Percentiles rank a stretch among this genome's conserved stretches.
Evolutionary conservation across 2,113 vertebrate genomes (phyloP).

Genomic region (Chloebia gouldiae): DNA sequence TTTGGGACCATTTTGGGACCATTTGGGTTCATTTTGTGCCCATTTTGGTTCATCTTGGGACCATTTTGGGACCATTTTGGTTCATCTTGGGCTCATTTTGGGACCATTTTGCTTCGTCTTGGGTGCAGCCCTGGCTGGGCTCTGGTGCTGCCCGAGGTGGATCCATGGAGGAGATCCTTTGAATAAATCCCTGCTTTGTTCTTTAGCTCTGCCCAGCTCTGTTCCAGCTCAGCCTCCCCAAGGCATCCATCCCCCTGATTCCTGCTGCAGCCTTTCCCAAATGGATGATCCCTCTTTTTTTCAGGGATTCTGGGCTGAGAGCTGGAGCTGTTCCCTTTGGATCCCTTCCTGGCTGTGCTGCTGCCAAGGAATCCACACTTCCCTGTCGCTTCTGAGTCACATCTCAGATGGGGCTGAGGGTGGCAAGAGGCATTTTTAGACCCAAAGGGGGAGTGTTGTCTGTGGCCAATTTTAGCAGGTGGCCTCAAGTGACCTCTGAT

Average conservation of each 20-base stretch:
- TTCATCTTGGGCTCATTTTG: too few species aligned
- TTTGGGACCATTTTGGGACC: too few species aligned
- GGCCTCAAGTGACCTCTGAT: neutral
- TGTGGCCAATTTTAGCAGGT: neutral
- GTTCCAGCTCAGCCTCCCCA: neutral
- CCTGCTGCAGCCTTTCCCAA: neutral
- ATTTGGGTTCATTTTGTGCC: too few species aligned
- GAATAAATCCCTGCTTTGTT: neutral
- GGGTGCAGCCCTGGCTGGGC: neutral
- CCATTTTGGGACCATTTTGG: too few species aligned
- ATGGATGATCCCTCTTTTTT: neutral
- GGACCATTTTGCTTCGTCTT: neutral
- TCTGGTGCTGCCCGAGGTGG: neutral
- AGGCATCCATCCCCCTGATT: neutral
- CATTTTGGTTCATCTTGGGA: too few species aligned
- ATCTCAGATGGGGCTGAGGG: neutral
- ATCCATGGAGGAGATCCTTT: neutral
- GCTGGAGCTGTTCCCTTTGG: neutral
- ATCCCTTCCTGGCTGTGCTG: neutral
- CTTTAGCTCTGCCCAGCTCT: neutral
- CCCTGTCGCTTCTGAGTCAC: neutral
- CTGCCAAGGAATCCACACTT: neutral
- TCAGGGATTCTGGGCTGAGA: neutral
- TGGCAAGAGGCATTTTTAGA: slow-evolving; percentile 47
- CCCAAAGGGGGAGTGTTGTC: neutral